Evolutionary conservation across 1,140 invertebrate genomes (phyloP), one percentile per base, ranked within the genome.

Genomic region (Pseudomyrmex gracilis): DNA sequence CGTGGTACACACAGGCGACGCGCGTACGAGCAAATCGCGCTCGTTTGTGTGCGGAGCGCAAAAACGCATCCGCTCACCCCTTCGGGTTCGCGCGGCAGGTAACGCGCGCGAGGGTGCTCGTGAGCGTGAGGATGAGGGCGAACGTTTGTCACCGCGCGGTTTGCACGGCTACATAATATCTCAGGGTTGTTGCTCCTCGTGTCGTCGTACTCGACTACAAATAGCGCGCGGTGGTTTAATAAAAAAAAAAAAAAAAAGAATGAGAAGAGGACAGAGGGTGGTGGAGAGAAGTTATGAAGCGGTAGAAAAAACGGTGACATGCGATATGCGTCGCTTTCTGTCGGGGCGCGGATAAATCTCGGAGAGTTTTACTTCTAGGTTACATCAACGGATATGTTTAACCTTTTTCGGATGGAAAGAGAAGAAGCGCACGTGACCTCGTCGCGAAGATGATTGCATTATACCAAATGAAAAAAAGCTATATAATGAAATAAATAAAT

Each of bases 71-170:
- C 17, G 22, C 34, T 57, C 61, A 24, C 43, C 51, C 17, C 15
- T 34, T 53, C 60, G 47, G 53, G 22, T 67, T 76, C 85, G 57
- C 73, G 66, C 64, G 34, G 83, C 71, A 70, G 74, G 77, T 82
- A 78, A 73, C 85, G 82, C 86, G 63, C 85, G 60, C 82, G 68
- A 68, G 47, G 53, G 45, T 43, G 73, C 20, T 73, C n/a, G 63
- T 43, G 34, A 43, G 34, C 78, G 76, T 83, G 85, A 70, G 64
- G 83, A 84, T 80, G 34, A 34, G 53, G 51, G 55, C 58, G 22
- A 20, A 85, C 89, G 91, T 92, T 92, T 92, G 91, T 92, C 91
- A 92, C 87, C 86, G 84, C 85, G 89, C 47, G 67, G 61, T 89
- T 89, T 87, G 82, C 85, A 87, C 87, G 84, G 86, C 83, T 89